These are phyloP conservation scores for Gambusia yucatana DNA, from an alignment of 2,797 vertebrate genomes.

Conservation along the genomic window DNA sequence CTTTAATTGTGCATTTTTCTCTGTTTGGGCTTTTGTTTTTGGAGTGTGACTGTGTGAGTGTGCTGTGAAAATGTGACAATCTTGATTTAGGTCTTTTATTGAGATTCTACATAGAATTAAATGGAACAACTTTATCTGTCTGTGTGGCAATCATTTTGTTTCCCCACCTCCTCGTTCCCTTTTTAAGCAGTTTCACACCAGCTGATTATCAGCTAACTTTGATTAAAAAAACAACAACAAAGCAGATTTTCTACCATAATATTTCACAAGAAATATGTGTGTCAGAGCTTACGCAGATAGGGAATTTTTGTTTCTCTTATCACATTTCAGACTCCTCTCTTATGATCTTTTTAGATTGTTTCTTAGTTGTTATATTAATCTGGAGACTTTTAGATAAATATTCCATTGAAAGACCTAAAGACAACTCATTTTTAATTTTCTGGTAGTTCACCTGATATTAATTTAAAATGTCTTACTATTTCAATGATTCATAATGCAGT, in stretches of 20 bases:
- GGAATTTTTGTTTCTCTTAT: not conserved
- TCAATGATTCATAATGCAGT: not conserved
- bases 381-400: not conserved
- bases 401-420: not conserved
- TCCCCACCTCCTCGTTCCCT: not conserved
- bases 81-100: conserved; percentile 86
- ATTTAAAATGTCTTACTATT: not conserved
- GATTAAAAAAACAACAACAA: not conserved
- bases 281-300: not conserved
- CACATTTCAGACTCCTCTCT: not conserved
- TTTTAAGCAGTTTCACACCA: conserved; percentile 3
- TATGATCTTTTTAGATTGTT: not conserved
- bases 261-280: not conserved
- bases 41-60: conserved; percentile 79
- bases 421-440: not conserved
- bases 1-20: conserved; percentile 76
- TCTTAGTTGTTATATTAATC: not conserved
- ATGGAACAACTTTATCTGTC: conserved; percentile 76
- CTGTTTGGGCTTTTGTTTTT: conserved; percentile 51
- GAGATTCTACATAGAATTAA: conserved; percentile 86
- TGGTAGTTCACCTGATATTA: not conserved
- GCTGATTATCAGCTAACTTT: not conserved
- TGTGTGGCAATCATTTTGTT: conserved; percentile 68
- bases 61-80: conserved; percentile 90
- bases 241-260: not conserved